phyloP scores from a whole-genome alignment of 2,113 vertebrate species.

The Oreochromis tanganicae region DNA sequence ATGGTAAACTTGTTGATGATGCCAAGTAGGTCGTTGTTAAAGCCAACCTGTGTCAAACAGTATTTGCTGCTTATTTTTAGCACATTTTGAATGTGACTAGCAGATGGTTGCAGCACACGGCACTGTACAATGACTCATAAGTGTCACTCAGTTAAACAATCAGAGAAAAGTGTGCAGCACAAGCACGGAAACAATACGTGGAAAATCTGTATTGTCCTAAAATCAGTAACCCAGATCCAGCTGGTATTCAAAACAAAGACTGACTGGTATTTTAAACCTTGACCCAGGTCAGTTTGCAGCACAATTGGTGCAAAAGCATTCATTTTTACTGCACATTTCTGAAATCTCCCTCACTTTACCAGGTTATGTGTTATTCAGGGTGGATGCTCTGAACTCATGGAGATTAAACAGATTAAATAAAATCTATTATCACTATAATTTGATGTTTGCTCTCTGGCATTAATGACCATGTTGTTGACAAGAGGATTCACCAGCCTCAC shows the following conservation, averaged over 20 bases:
- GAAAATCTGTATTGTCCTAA: not conserved
- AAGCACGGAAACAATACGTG: not conserved
- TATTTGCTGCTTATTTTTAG: conserved; percentile 16
- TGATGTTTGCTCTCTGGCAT: not conserved
- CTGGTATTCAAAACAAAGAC: not conserved
- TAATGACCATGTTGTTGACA: not conserved
- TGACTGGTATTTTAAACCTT: not conserved
- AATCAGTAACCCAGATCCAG: not conserved
- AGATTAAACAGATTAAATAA: conserved; percentile 20
- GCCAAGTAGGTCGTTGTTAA: conserved; percentile 43
- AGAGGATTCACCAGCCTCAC: not conserved
- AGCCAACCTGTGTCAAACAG: conserved; percentile 23
- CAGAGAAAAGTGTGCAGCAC: not conserved
- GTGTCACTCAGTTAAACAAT: not conserved
- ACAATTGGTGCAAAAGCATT: not conserved
- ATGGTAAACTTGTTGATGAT: not conserved
- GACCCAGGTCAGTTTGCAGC: not conserved
- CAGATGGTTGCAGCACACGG: not conserved
- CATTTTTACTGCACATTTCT: not conserved
- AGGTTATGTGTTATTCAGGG: not conserved
- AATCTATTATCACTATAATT: conserved; percentile 15
- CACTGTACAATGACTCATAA: not conserved
- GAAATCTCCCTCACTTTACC: not conserved
- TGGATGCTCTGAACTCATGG: not conserved
- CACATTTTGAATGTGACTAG: not conserved